phyloP scores from a whole-genome alignment of 2,888 invertebrate genomes.

The Drosophila suboccidentalis region DNA sequence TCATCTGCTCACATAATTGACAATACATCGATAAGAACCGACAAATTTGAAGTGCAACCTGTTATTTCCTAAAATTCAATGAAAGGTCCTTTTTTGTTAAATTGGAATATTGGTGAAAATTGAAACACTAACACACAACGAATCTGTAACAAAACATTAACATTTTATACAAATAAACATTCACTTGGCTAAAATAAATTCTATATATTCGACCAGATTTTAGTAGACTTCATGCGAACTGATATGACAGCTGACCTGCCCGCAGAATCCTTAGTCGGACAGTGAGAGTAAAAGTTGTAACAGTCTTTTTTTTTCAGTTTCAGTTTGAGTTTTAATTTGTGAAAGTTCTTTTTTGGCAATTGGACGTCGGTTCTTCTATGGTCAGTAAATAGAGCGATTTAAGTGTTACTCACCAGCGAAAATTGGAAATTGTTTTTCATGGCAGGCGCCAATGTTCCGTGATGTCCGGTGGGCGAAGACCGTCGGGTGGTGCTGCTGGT shows the following conservation, averaged over 20 bases:
- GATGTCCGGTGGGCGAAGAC: slow-evolving; percentile 19
- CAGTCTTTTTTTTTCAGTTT: neutral
- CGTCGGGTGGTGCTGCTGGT: neutral
- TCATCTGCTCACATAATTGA: neutral
- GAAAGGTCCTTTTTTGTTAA: neutral
- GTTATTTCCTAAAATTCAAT: neutral
- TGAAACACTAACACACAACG: neutral
- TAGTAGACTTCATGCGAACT: no score
- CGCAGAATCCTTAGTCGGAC: neutral
- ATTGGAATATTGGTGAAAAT: neutral
- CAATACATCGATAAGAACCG: neutral
- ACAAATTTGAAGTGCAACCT: neutral
- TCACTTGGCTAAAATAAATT: neutral
- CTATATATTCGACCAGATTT: neutral
- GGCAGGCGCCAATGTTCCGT: slow-evolving; percentile 32
- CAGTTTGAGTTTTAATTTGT: neutral
- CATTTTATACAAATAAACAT: neutral
- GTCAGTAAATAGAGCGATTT: slow-evolving; percentile 48
- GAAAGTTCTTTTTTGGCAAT: slow-evolving; percentile 9
- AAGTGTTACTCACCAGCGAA: slow-evolving; percentile 31
- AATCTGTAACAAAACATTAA: neutral
- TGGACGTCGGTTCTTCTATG: slow-evolving; percentile 10
- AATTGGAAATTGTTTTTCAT: slow-evolving; percentile 28
- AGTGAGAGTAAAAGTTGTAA: neutral
- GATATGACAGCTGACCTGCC: neutral